Conservation (phyloP, 2,797 vertebrate genomes). For the Tachyglossus aculeatus region DNA sequence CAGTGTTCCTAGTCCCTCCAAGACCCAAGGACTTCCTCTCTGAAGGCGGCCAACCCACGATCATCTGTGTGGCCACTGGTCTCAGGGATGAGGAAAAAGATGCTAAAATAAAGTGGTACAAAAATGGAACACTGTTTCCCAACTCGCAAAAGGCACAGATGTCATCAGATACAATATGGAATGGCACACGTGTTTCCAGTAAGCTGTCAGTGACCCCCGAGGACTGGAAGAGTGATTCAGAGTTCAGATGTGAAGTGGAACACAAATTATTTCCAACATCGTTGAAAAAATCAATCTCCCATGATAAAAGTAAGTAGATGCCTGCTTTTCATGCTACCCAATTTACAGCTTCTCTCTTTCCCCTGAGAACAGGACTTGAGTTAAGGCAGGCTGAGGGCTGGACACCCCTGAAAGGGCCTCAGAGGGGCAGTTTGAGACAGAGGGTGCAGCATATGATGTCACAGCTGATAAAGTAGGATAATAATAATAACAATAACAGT, state of each 20-base stretch:
- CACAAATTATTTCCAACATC: background rate
- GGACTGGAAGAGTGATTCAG: conserved; percentile 35
- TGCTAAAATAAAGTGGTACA: conserved; percentile 8
- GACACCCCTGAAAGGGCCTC: too few species aligned
- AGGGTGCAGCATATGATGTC: too few species aligned
- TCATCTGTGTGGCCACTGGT: conserved; percentile 34
- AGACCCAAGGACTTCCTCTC: conserved; percentile 37
- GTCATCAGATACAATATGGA: fast-evolving
- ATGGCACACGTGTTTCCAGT: conserved; percentile 32
- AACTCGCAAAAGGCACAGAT: fast-evolving
- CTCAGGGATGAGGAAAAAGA: background rate
- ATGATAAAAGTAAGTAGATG: background rate
- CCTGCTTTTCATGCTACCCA: too few species aligned
- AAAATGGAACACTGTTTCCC: fast-evolving
- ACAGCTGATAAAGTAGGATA: too few species aligned
- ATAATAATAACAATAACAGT: too few species aligned
- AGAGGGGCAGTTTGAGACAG: too few species aligned
- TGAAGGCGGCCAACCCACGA: background rate
- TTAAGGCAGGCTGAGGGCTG: too few species aligned
- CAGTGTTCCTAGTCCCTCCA: conserved; percentile 36
- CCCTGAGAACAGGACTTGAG: too few species aligned
- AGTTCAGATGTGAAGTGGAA: conserved; percentile 33
- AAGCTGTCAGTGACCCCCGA: background rate
- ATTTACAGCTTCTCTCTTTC: too few species aligned
- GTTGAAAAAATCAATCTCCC: background rate